Evolutionary conservation across 2,113 vertebrate genomes (phyloP).

Genomic region (Lophochroa leadbeateri): DNA sequence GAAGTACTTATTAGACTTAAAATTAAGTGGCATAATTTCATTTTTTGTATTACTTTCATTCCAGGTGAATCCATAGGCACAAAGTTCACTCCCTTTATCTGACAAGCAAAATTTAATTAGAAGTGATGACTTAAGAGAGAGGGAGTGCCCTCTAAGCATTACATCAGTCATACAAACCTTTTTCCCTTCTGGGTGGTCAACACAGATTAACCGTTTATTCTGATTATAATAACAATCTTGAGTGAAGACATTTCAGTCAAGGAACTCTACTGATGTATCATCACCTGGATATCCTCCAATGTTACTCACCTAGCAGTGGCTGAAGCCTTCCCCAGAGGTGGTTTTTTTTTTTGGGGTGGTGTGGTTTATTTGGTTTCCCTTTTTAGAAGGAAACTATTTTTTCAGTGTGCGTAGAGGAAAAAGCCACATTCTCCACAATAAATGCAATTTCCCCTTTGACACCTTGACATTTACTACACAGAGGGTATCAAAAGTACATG

Average conservation of each 20-base stretch:
- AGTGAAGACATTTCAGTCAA: neutral
- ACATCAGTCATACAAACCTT: neutral
- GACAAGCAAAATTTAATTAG: neutral
- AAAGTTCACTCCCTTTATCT: neutral
- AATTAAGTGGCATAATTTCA: neutral
- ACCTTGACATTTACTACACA: neutral
- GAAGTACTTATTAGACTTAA: neutral
- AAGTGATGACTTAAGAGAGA: neutral
- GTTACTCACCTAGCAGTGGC: neutral
- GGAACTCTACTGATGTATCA: neutral
- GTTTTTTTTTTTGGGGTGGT: accelerated
- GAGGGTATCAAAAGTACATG: neutral
- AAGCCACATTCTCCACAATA: neutral
- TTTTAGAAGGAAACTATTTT: neutral
- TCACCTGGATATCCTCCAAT: neutral
- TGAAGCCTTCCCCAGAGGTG: neutral
- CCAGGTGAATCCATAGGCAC: neutral
- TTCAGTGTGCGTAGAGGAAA: neutral
- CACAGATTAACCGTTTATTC: neutral
- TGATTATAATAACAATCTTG: neutral
- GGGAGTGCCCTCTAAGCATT: neutral
- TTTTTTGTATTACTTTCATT: neutral
- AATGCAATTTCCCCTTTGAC: neutral
- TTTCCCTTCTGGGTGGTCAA: neutral
- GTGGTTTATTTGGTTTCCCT: neutral